Evolutionary conservation across 2,797 vertebrate species (phyloP), one percentile per base, ranked within the genome.

Genomic region (Sebastes alutus): DNA sequence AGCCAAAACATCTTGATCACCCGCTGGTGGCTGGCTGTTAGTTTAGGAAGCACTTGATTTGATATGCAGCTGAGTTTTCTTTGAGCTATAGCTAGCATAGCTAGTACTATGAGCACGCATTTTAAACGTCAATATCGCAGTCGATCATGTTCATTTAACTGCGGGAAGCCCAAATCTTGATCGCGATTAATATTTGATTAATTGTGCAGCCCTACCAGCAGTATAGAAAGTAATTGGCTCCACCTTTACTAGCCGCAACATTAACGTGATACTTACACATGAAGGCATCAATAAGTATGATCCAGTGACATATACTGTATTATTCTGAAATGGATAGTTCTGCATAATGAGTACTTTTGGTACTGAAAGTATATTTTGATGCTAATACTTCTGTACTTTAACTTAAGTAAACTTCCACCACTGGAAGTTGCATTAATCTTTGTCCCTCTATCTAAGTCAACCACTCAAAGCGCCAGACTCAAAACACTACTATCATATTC

Each of bases 371-470:
- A 42, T 42, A 42, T 42, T 42, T 38, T 38, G 35, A 42, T 42
- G 14, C 14, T 42, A 42, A 42, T 16, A 42, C 14, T 16, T 42
- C 42, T 46, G 42, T 18, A 46, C 3, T 46, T 46, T 18, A 0
- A 46, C 1, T 66, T 3, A 10, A 10, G 14, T 22, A 52, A 52
- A 52, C 18, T 29, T 66, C 4, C 42, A 5, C 27, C 18, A 5
- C 22, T 46, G 22, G 46, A 52, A 7, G 25, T 33, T 74, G 29
- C 30, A 72, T 83, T 77, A 54, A 74, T 83, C 62, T 88, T 81
- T 77, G 74, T 76, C 58, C 76, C 74, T 72, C 22, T 65, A 72
- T 65, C 60, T 46, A 38, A 79, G 33, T 81, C 58, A 73, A 18
- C 56, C 49, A 69, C 46, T 70, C 23, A 67, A 46, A 75, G 66